Conservation (phyloP, 2,113 vertebrate species). For the Limnothrissa miodon region DNA sequence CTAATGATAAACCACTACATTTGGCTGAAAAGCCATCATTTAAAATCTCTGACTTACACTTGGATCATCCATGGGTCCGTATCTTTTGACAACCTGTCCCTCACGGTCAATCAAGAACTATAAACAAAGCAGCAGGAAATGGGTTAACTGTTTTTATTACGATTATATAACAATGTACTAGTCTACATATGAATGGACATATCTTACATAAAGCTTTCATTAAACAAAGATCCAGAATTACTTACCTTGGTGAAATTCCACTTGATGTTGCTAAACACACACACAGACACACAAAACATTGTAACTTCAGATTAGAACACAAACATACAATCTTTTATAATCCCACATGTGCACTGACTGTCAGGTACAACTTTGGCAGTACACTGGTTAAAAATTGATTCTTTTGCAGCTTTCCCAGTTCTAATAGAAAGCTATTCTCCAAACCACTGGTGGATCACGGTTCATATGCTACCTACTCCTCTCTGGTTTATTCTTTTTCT, state of each 20-base stretch:
- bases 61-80: constrained; percentile 89
- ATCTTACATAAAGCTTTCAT: not conserved
- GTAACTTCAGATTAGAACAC: not conserved
- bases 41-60: constrained; percentile 66
- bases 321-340: too few species aligned
- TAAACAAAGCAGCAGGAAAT: not conserved
- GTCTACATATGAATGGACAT: not conserved
- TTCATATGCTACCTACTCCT: too few species aligned
- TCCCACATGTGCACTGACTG: too few species aligned
- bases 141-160: not conserved
- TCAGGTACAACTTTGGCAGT: too few species aligned
- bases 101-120: constrained; percentile 92
- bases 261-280: constrained; percentile 87
- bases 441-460: too few species aligned
- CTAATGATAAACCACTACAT: too few species aligned
- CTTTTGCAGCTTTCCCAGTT: too few species aligned
- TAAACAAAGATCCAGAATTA: not conserved
- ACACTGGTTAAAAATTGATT: too few species aligned
- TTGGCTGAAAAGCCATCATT: not conserved
- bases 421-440: too few species aligned
- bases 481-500: too few species aligned
- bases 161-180: not conserved
- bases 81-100: constrained; percentile 88
- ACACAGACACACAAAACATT: not conserved
- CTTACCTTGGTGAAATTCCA: constrained; percentile 99